These are phyloP conservation scores for Turdus rufiventris DNA, from an alignment of 2,113 vertebrate genomes.

Conservation along the genomic window DNA sequence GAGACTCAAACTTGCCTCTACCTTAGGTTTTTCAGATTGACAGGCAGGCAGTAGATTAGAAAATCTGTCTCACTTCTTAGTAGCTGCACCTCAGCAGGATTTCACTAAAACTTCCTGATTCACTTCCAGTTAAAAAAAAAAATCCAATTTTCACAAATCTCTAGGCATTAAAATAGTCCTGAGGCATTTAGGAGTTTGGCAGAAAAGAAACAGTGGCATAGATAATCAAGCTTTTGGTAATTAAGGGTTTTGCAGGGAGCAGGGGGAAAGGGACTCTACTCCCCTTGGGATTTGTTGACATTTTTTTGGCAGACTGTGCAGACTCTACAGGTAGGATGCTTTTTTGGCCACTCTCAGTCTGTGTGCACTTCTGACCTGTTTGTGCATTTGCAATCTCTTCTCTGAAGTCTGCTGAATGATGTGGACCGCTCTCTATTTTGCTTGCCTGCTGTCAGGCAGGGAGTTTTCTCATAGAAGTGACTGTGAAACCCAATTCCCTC, in stretches of 20 bases:
- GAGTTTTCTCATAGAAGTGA: neutral
- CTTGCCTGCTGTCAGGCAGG: neutral
- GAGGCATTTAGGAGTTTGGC: neutral
- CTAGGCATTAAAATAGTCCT: neutral
- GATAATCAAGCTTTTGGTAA: neutral
- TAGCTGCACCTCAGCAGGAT: neutral
- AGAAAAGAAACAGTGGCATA: neutral
- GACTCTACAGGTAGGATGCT: neutral
- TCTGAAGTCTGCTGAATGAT: neutral
- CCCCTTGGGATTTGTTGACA: neutral
- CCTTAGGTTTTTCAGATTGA: neutral
- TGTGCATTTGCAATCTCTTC: neutral
- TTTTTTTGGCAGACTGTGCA: neutral
- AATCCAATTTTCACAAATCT: neutral
- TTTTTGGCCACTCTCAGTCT: neutral
- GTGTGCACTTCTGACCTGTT: neutral
- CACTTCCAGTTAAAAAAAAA: neutral
- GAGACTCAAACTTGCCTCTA: neutral
- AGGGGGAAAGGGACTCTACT: neutral
- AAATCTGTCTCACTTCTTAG: neutral
- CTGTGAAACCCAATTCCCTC: neutral
- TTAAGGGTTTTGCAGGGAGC: neutral
- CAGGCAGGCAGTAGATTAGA: neutral
- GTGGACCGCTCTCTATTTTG: neutral
- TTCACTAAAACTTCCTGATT: neutral